Evolutionary conservation across 2,888 invertebrate genomes (phyloP), one percentile per base, ranked within the genome.

Genomic region (Crepidodera aurea): DNA sequence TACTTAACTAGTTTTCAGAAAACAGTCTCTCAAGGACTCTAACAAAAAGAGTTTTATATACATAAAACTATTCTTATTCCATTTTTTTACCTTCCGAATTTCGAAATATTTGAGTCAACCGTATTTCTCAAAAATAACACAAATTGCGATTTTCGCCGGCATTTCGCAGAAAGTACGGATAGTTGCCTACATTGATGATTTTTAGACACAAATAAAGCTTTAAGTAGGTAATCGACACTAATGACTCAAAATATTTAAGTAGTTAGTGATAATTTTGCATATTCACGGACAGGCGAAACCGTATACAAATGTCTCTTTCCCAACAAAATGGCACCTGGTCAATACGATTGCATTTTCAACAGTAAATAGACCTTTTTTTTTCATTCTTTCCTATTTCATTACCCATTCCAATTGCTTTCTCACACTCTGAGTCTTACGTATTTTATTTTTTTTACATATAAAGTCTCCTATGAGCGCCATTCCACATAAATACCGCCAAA

Each of bases 21-120:
- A 61, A 57, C 59, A 64, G 55, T 64, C 62, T 62, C 60, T 51
- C 59, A 16, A 54, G 50, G 60, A 65, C 56, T 62, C 53, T 60
- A 55, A 59, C 54, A 62, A 64, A 62, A 66, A 60, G 39, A 34
- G 40, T 16, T 40, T 40, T 40, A 40, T 40, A 16, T 40, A 40
- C 40, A 40, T 40, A 18, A 40, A 13, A 37, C 32, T n/a, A 6
- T 32, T 32, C 32, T 32, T 32, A n/a, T 10, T 32, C 32, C 32
- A 32, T 32, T 32, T 12, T 3, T 2, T 6, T n/a, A 8, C 34
- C 34, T 13, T 13, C 34, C 6, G 10, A 6, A 29, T 29, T 29
- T 29, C 6, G 25, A 6, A 25, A 25, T 25, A 25, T 25, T 25
- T 25, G 25, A 25, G 25, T 25, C 25, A 25, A 25, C 4, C 25